Evolutionary conservation across 2,113 vertebrate genomes (phyloP).

Genomic region (Heloderma charlesbogerti): DNA sequence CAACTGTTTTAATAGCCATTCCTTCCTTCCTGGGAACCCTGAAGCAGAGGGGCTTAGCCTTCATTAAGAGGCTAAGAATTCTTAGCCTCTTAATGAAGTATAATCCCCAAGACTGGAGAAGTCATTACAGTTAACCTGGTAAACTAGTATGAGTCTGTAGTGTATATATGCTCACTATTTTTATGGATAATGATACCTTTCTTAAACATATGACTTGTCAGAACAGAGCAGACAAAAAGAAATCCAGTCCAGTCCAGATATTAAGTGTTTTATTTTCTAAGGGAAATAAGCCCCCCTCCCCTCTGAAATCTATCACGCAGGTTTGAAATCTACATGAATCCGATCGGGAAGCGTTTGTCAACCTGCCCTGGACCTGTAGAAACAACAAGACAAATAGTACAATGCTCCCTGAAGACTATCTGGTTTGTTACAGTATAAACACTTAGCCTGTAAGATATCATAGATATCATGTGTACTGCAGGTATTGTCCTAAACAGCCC

Average conservation of each 20-base stretch:
- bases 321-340: background rate
- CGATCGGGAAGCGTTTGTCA: background rate
- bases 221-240: background rate
- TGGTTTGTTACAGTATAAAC: background rate
- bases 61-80: no score
- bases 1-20: background rate
- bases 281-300: background rate
- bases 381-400: background rate
- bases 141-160: background rate
- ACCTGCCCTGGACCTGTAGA: no score
- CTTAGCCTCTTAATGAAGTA: background rate
- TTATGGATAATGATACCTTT: background rate
- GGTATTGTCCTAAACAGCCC: background rate
- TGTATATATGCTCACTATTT: background rate
- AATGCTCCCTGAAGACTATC: background rate
- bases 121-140: background rate
- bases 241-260: background rate
- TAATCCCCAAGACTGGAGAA: background rate
- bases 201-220: background rate
- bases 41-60: no score
- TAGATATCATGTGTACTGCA: background rate
- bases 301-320: background rate
- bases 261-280: background rate
- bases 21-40: background rate
- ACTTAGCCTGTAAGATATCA: background rate